Conservation (phyloP, 2,888 invertebrate genomes). For the Pandemis cinnamomeana region DNA sequence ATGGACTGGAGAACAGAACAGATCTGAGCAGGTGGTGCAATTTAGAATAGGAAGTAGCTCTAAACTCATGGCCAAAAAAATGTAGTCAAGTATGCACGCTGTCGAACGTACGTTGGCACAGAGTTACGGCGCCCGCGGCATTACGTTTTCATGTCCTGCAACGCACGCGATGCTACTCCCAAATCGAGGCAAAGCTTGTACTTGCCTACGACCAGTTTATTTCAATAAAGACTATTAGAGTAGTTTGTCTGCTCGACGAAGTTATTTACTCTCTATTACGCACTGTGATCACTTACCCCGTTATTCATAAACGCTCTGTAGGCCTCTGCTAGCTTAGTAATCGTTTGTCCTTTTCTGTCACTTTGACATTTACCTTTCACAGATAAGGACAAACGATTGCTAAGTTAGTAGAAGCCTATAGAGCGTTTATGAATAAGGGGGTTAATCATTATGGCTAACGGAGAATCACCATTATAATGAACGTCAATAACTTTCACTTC, state of each 20-base stretch:
- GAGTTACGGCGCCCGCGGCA: constrained; percentile 60
- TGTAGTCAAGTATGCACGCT: constrained; percentile 47
- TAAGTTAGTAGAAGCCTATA: too few relatives aligned
- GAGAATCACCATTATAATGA: not conserved
- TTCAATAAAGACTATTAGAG: constrained; percentile 24
- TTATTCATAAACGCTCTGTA: too few relatives aligned
- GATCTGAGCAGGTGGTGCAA: too few relatives aligned
- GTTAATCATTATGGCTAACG: constrained; percentile 10
- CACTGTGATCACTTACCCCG: constrained; percentile 17
- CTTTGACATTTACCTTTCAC: too few relatives aligned
- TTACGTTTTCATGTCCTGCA: constrained; percentile 66
- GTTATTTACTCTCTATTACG: constrained; percentile 6
- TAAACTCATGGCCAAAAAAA: constrained; percentile 10
- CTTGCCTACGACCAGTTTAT: constrained; percentile 19
- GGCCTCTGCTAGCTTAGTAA: too few relatives aligned
- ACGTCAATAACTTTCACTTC: not conserved
- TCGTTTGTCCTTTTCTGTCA: too few relatives aligned
- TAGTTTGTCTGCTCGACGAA: constrained; percentile 7
- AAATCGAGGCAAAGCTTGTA: constrained; percentile 63
- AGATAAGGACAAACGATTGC: too few relatives aligned
- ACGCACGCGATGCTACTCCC: constrained; percentile 55
- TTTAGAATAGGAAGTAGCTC: too few relatives aligned
- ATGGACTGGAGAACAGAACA: too few relatives aligned
- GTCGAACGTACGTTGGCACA: constrained; percentile 56
- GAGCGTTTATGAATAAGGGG: too few relatives aligned